phyloP scores from a whole-genome alignment of 2,113 vertebrate genomes.

The Mormoops blainvillei region DNA sequence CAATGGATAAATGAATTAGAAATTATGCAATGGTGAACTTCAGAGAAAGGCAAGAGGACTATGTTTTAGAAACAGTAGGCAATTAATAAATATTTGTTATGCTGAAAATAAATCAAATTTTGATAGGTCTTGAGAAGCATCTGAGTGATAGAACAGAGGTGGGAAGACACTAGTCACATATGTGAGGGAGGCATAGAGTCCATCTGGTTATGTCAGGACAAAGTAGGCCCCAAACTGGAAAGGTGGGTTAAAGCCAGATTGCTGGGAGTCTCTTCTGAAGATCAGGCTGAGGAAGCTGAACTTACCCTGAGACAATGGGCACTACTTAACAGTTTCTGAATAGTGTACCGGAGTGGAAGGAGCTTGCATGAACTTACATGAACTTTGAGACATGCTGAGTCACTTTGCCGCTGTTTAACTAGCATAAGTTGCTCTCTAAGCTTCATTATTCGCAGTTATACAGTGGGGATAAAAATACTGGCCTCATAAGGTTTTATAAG shows the following conservation, averaged over 20 bases:
- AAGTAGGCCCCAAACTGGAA: background rate
- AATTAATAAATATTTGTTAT: background rate
- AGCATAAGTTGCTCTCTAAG: background rate
- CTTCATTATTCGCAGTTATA: background rate
- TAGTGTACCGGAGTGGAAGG: background rate
- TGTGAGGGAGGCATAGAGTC: background rate
- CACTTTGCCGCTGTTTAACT: constrained; percentile 15
- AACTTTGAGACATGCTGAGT: background rate
- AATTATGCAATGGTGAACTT: background rate
- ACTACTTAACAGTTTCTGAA: background rate
- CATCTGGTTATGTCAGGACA: background rate
- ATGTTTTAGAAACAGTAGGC: background rate
- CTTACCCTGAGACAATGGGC: background rate
- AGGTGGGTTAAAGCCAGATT: background rate
- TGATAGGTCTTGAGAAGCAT: background rate
- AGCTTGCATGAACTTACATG: background rate
- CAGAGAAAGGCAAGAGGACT: background rate
- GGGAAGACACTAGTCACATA: background rate
- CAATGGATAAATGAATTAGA: background rate
- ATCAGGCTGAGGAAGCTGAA: background rate
- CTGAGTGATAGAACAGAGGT: background rate
- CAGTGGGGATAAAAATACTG: background rate
- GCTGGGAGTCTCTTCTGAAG: background rate
- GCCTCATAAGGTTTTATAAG: background rate
- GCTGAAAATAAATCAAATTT: background rate